Base-by-base conservation (phyloP, 2,888 invertebrate species). In the Coremacera marginata region DNA sequence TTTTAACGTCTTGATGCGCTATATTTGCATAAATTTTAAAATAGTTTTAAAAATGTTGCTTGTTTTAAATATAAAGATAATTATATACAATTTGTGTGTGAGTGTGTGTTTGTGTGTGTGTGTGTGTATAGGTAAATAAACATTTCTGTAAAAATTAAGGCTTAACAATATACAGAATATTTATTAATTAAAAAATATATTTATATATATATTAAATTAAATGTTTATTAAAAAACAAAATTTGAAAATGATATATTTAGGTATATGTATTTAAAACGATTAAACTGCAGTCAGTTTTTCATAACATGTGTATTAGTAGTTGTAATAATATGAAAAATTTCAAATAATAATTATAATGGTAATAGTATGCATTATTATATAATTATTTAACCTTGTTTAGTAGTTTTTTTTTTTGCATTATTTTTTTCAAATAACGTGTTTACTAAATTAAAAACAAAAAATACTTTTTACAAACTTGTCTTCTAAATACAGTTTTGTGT, bases 91-190 rank as follows among this genome's bases (percentile, higher is more conserved):
- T 34, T 31, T 52, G 31, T 34, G 34, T 37, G 19, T 51, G 34
- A 22, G 11, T 63, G 34, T 67, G 37, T 67, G 22, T 2, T 31
- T 52, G 51, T 52, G 55, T 72, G 14, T 37, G 19, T 62, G 60
- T 72, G n/a, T 67, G 19, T 67, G 37, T 19, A 22, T 8, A 14
- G 27, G 34, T 27, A 70, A 34, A 70, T 71, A 22, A 37, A 37
- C 22, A 3, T 68, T 68, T 7, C 63, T 68, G 49, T 5, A 51
- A 11, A 44, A 44, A 68, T 25, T 14, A 19, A 22, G 19, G 22
- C 37, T 22, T 71, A 57, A 37, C 14, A 71, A 57, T 80, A 70
- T 70, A 76, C 76, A 77, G 52, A 62, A 67, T 67, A 63, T 5
- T 31, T 51, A 55, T 25, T 27, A 70, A 65, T 44, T 44, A 22